Conservation (phyloP, 2,797 vertebrate species). For the Sebastes oblongus region DNA sequence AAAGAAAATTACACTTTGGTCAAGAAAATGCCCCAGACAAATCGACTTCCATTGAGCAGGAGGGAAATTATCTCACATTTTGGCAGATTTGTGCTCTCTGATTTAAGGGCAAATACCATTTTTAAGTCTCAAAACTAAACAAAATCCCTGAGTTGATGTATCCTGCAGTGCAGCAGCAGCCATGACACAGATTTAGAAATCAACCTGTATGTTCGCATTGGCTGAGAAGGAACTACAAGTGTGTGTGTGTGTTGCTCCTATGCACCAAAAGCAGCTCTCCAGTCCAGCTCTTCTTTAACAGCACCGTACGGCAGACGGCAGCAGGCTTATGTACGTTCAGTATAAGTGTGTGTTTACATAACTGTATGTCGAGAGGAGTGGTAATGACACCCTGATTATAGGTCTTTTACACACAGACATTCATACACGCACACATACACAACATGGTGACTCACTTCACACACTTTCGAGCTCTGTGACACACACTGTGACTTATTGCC, state of each 20-base stretch:
- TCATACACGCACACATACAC: constrained; percentile 15
- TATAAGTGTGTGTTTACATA: constrained; percentile 34
- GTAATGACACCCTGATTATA: constrained; percentile 37
- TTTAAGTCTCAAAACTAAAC: background rate
- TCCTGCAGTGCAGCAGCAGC: constrained; percentile 26
- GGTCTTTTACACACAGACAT: constrained; percentile 19
- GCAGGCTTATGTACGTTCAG: background rate
- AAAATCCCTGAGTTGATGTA: background rate
- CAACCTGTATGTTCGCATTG: constrained; percentile 5
- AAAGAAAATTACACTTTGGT: constrained; percentile 6
- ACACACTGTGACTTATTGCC: constrained; percentile 15
- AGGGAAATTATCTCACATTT: background rate
- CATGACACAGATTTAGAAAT: constrained; percentile 40
- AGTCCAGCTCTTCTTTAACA: background rate
- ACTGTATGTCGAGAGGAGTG: constrained; percentile 1
- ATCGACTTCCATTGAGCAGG: background rate
- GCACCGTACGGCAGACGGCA: background rate
- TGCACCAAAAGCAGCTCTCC: constrained; percentile 32
- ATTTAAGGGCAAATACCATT: background rate
- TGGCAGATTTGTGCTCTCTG: background rate
- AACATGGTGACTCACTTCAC: constrained; percentile 32
- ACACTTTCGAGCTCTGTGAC: constrained; percentile 14
- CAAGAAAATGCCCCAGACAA: constrained; percentile 15
- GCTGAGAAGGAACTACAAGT: background rate
- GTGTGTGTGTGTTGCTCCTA: constrained; percentile 13